Base-by-base conservation (phyloP, 2,888 invertebrate species). In the Flabesymbios commensalis region DNA sequence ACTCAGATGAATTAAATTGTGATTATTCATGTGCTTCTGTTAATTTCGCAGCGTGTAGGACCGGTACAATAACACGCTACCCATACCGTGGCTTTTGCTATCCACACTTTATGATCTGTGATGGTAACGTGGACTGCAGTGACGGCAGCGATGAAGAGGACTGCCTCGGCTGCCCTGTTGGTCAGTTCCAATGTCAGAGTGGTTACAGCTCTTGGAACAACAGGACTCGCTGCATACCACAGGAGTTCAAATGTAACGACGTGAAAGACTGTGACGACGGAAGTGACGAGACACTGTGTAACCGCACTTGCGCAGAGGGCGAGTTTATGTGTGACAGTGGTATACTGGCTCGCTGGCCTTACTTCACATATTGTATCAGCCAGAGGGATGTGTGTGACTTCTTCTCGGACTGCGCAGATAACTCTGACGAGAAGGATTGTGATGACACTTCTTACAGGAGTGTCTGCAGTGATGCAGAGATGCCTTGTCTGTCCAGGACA, bases 231-330 rank as follows among this genome's bases (percentile, higher is more conserved):
- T 59, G 59, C 47, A 45, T 59, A 7, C 17, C 19, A 22, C n/a
- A 17, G 5, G 28, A 4, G 17, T 43, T 45, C 3, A 2, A 5
- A 17, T 64, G 64, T 41, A 63, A 68, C 59, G 26, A 65, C 14
- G 57, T 59, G n/a, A 28, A 29, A 10, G 63, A 68, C 57, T 68
- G 68, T 51, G 32, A 49, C 4, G 65, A 68, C 39, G 65, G 57
- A 10, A 56, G 56, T 24, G 68, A 68, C 42, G 68, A 68, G 56
- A n/a, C 22, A 7, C 31, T 42, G 31, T 65, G 63, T 49, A 43
- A 51, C 2, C 60, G 60, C 54, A 32, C 28, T 17, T 65, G 65
- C 42, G 39, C 49, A 3, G 48, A 28, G 17, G 57, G 45, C 24
- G 33, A 61, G 41, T 47, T 59, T 28, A 19, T 28, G 32, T 67